Base-by-base conservation (phyloP, 2,113 vertebrate species). In the Hydrochoerus hydrochaeris region DNA sequence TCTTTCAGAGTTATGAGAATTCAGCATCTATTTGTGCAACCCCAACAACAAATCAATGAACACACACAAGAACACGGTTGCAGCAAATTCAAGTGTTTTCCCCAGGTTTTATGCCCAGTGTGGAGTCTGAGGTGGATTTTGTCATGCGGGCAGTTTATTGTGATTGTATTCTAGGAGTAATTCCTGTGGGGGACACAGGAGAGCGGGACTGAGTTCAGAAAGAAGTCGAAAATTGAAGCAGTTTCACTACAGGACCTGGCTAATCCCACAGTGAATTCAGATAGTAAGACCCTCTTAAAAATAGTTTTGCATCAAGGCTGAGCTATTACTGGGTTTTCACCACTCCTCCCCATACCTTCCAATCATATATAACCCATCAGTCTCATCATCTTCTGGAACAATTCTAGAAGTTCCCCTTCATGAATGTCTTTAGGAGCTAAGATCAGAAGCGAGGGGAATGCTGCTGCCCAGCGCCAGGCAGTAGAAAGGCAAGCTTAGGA, bases 191-290 rank as follows among this genome's bases (percentile, higher is more conserved):
- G 1, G 44, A 5, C 28, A 4, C 52, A 62, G 41, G 3, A 30
- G 35, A 60, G 0, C 2, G n/a, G 5, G 44, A 41, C 12, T 41
- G 2, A 14, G 3, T 17, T 7, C 12, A 80, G n/a, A 11, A 0
- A 60, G 35, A 65, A n/a, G 0, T 28, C 14, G 12, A 38, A 54
- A 52, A 46, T 38, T 6, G 62, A 73, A 77, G 52, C 30, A 24
- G 17, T 35, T 85, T 9, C 24, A 38, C 17, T 22, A 13, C 2
- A 28, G 22, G 6, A 0, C 28, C 26, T 17, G 57, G 6, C 22
- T 60, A 44, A n/a, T 62, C 7, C 4, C n/a, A 9, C 10, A 20
- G n/a, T 62, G 13, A 93, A 38, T 35, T 90, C 49, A 95, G 65
- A 88, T 4, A 8, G 19, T 49, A 49, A 26, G 7, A 67, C 5